A percentile compares a stretch with the other conserved stretches of the same genome.
phyloP scores from a whole-genome alignment of 2,888 invertebrate species.

The Seira sanloemensis region DNA sequence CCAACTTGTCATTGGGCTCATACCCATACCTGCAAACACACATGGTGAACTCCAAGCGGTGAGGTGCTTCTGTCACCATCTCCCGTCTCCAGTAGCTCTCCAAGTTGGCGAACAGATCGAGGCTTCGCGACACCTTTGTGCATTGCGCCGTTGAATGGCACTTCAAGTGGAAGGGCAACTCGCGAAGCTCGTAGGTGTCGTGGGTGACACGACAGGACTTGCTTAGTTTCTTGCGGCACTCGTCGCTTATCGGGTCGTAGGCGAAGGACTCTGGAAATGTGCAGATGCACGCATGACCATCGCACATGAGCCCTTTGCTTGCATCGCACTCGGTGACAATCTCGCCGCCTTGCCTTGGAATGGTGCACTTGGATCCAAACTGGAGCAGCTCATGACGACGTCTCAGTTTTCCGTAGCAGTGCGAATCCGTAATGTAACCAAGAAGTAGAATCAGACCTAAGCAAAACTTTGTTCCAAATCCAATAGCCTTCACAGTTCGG shows the following conservation, averaged over 20 bases:
- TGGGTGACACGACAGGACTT: constrained; percentile 43
- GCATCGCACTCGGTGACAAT: constrained; percentile 49
- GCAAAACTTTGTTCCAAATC: background rate
- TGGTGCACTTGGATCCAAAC: constrained; percentile 55
- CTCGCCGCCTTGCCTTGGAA: constrained; percentile 52
- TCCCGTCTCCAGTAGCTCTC: background rate
- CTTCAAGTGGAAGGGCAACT: constrained; percentile 60
- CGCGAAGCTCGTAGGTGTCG: constrained; percentile 5
- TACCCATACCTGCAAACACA: constrained; percentile 52
- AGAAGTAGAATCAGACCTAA: background rate
- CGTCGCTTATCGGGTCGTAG: constrained; percentile 52
- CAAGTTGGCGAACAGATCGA: background rate
- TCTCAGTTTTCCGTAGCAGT: background rate
- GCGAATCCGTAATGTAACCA: background rate
- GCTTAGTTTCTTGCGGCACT: constrained; percentile 63
- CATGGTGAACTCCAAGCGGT: constrained; percentile 45
- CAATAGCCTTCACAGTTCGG: background rate
- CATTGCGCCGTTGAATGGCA: constrained; percentile 61
- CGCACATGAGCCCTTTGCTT: constrained; percentile 54
- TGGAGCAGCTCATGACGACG: constrained; percentile 26
- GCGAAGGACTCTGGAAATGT: constrained; percentile 48
- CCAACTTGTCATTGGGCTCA: constrained; percentile 31
- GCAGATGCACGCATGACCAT: constrained; percentile 56
- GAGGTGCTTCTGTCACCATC: constrained; percentile 10
- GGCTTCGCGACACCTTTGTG: background rate